phyloP scores from a whole-genome alignment of 2,113 vertebrate species.

The Dryoscopus gambensis region DNA sequence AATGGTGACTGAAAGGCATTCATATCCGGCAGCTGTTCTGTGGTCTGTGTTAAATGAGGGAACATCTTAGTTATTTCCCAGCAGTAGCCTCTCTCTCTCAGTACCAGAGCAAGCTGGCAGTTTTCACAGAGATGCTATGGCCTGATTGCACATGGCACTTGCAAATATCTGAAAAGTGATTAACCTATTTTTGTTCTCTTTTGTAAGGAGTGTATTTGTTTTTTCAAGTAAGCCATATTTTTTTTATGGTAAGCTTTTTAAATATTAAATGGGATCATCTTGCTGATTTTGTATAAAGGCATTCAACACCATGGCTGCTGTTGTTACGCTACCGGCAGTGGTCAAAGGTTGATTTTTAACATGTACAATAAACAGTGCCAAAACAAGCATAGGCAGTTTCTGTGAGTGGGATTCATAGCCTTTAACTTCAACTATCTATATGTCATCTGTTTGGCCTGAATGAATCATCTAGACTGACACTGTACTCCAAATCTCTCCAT shows the following conservation, averaged over 20 bases:
- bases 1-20: slow-evolving; percentile 39
- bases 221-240: neutral
- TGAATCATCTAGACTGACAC: neutral
- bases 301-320: neutral
- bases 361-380: rapidly evolving
- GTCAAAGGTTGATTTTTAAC: neutral
- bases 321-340: neutral
- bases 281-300: neutral
- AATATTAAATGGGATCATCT: neutral
- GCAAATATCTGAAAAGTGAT: neutral
- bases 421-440: neutral
- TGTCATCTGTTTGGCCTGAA: neutral
- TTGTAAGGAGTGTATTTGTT: neutral
- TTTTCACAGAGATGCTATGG: neutral
- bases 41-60: slow-evolving; percentile 26
- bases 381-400: neutral
- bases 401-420: neutral
- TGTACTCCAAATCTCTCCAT: neutral
- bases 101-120: neutral
- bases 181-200: neutral
- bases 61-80: slow-evolving; percentile 9
- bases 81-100: neutral
- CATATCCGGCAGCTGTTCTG: slow-evolving; percentile 52
- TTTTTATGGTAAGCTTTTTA: neutral
- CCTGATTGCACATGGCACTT: neutral